These are phyloP conservation scores for Drosophila atroscutellata DNA, from an alignment of 2,888 invertebrate genomes.

Conservation along the genomic window DNA sequence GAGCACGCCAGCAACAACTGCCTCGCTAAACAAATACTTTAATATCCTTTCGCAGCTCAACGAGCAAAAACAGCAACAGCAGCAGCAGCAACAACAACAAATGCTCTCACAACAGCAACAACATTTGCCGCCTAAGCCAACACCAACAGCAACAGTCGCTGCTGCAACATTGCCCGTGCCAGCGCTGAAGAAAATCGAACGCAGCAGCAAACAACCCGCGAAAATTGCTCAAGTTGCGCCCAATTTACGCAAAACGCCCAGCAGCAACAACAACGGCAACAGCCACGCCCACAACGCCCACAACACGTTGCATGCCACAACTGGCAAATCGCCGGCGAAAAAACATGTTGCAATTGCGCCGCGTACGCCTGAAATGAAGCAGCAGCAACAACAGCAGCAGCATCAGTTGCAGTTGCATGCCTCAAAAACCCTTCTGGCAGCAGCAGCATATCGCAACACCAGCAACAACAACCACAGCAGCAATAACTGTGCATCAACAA, in stretches of 20 bases:
- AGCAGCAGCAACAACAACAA: conserved; percentile 57
- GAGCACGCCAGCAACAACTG: conserved; percentile 80
- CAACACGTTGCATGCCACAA: conserved; percentile 55
- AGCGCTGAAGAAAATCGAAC: conserved; percentile 84
- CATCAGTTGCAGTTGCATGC: conserved; percentile 58
- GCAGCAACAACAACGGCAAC: conserved; percentile 69
- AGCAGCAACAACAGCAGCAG: conserved; percentile 73
- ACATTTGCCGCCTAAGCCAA: conserved; percentile 30
- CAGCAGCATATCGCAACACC: conserved; percentile 43
- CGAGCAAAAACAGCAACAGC: conserved; percentile 72
- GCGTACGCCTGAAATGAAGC: conserved; percentile 83
- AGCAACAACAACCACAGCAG: conserved; percentile 20
- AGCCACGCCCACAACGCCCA: conserved; percentile 75
- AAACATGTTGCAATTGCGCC: conserved; percentile 85
- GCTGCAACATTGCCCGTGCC: conserved; percentile 75
- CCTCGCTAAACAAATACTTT: conserved; percentile 84
- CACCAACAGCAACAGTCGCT: conserved; percentile 43
- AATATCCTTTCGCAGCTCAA: conserved; percentile 82
- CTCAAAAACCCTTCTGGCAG: conserved; percentile 46
- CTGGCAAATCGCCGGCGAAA: conserved; percentile 84
- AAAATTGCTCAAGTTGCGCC: conserved; percentile 85
- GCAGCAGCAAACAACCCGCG: conserved; percentile 83
- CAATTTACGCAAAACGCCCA: conserved; percentile 83
- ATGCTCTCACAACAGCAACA: conserved; percentile 24
- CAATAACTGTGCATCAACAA: conserved; percentile 22